Conservation (phyloP, 2,113 vertebrate genomes). For the Tenrec ecaudatus region DNA sequence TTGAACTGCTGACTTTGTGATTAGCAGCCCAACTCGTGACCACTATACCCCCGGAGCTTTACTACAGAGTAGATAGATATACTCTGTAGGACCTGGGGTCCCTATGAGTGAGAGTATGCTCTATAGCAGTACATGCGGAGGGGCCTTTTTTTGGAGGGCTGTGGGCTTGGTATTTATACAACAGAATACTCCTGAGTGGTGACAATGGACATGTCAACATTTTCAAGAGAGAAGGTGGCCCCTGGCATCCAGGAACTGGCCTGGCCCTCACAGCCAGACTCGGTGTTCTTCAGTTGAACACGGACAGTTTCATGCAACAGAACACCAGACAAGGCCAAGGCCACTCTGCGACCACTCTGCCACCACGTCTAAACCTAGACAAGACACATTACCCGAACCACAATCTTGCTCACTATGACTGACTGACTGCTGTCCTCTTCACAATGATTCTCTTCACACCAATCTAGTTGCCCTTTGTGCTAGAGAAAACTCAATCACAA, state of each 20-base stretch:
- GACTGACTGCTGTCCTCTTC: background rate
- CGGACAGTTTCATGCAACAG: background rate
- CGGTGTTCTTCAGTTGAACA: background rate
- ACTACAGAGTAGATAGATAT: background rate
- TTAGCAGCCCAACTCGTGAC: no score
- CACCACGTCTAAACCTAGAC: background rate
- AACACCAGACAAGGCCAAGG: background rate
- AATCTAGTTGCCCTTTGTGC: background rate
- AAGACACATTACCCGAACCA: background rate
- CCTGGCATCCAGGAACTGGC: background rate
- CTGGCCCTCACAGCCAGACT: background rate
- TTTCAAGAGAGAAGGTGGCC: background rate
- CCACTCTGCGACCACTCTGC: background rate
- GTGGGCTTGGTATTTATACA: background rate
- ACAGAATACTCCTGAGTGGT: background rate
- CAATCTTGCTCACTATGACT: background rate
- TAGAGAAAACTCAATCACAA: background rate
- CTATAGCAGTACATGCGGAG: no score
- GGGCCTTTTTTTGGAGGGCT: background rate
- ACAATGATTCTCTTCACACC: background rate
- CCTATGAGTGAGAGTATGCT: background rate
- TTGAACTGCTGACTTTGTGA: no score
- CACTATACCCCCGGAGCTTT: no score
- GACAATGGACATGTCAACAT: no score
- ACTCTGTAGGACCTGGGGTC: background rate